These are phyloP conservation scores for Drosophila suzukii DNA, from an alignment of 1,140 invertebrate genomes.

Conservation along the genomic window DNA sequence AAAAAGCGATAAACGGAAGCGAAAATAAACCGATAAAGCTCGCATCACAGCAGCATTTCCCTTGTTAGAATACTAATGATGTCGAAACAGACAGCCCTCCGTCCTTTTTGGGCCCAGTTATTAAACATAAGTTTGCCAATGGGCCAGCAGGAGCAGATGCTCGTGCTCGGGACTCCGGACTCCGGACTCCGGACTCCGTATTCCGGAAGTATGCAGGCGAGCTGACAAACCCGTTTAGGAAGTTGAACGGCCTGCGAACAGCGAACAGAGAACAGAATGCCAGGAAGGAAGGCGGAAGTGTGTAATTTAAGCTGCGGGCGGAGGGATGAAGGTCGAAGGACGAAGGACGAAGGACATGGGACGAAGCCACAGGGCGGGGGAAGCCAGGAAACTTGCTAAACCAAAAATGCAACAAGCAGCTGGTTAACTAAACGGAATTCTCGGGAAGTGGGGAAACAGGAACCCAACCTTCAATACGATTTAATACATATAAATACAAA, in stretches of 20 bases:
- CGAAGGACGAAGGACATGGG: neutral
- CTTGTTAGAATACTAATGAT: constrained; percentile 22
- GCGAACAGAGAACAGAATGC: constrained; percentile 4
- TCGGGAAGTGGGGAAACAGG: neutral
- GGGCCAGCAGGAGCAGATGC: neutral
- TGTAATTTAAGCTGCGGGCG: constrained; percentile 73
- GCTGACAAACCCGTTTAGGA: constrained; percentile 55
- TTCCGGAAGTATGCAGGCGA: constrained; percentile 40
- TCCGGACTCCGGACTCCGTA: constrained; percentile 17
- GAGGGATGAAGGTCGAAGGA: constrained; percentile 3
- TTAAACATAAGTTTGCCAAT: constrained; percentile 27
- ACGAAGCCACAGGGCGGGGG: neutral
- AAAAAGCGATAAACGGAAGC: neutral
- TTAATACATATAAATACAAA: neutral
- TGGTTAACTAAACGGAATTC: neutral
- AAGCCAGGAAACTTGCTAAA: constrained; percentile 40
- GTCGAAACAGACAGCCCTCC: neutral
- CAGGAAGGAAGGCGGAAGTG: constrained; percentile 74
- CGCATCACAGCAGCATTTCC: constrained; percentile 3
- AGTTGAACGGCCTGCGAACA: constrained; percentile 29
- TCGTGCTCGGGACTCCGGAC: neutral
- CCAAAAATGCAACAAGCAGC: constrained; percentile 70
- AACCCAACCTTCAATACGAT: neutral
- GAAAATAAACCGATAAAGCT: constrained; percentile 4
- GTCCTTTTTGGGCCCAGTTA: constrained; percentile 6